Evolutionary conservation across 2,113 vertebrate genomes (phyloP).

Genomic region (Irena cyanogastra): DNA sequence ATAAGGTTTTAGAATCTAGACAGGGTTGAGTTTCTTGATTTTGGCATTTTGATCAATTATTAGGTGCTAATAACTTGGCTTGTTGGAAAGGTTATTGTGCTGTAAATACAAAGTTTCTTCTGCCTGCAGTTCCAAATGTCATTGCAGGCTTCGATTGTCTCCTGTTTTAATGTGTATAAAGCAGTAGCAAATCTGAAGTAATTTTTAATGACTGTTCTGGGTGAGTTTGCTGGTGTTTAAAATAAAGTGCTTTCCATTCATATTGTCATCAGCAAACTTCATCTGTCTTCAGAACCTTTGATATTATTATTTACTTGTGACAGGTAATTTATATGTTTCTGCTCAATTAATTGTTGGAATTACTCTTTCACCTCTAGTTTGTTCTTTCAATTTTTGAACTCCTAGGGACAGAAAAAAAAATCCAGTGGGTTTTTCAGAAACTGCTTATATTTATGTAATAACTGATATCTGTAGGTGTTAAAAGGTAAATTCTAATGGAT

Average conservation of each 20-base stretch:
- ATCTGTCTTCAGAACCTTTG: neutral
- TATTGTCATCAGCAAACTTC: neutral
- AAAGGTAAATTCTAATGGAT: neutral
- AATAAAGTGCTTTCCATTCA: neutral
- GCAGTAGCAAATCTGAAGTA: neutral
- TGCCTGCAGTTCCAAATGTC: neutral
- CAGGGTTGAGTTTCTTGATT: neutral
- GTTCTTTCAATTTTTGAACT: neutral
- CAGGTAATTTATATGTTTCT: neutral
- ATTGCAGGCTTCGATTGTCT: neutral
- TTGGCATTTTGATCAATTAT: neutral
- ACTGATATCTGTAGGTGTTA: neutral
- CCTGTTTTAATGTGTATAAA: neutral
- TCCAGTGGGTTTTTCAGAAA: neutral
- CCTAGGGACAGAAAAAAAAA: neutral
- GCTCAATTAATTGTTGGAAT: neutral
- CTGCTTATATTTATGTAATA: neutral
- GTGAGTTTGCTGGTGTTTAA: neutral
- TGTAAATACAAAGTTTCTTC: neutral
- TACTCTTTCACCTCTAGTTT: neutral
- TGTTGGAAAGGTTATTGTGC: neutral
- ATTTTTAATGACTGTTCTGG: neutral
- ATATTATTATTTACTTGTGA: neutral
- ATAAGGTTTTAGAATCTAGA: neutral
- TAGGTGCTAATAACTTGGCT: neutral